Conservation (phyloP, 2,888 invertebrate genomes). For the Gymnocheta viridis region DNA sequence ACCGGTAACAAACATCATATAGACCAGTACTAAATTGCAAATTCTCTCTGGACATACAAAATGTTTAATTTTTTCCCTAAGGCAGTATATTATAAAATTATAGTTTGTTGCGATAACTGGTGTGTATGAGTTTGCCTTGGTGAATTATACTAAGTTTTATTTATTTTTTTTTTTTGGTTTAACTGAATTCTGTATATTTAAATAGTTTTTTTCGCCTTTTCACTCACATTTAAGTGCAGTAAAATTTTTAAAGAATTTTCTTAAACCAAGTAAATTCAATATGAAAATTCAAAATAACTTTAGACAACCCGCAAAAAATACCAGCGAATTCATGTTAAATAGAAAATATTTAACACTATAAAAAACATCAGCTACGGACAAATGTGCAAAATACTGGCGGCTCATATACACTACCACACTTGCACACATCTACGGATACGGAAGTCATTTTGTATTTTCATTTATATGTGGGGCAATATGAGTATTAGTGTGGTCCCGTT, state of each 20-base stretch:
- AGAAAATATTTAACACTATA: conserved; percentile 60
- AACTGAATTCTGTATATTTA: too few relatives aligned
- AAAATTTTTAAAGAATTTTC: conserved; percentile 20
- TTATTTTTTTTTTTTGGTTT: too few relatives aligned
- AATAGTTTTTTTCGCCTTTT: neutral
- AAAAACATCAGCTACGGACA: conserved; percentile 38
- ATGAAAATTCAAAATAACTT: conserved; percentile 25
- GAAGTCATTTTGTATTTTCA: conserved; percentile 5
- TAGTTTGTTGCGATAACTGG: too few relatives aligned
- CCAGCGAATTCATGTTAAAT: conserved; percentile 52
- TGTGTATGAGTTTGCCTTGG: too few relatives aligned
- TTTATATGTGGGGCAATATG: neutral
- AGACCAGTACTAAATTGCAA: too few relatives aligned
- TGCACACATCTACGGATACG: neutral
- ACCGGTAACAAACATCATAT: neutral
- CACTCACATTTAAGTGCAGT: neutral
- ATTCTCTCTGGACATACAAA: too few relatives aligned
- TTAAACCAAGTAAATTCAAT: conserved; percentile 17
- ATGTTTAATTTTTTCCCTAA: too few relatives aligned
- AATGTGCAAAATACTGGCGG: conserved; percentile 22
- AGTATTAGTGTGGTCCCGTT: neutral
- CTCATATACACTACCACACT: neutral
- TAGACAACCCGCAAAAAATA: conserved; percentile 33
- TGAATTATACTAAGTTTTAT: too few relatives aligned
- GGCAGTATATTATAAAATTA: too few relatives aligned